A percentile compares a stretch with the other conserved stretches of the same genome.
Evolutionary conservation across 2,113 vertebrate species (phyloP).

Genomic region (Talpa occidentalis): DNA sequence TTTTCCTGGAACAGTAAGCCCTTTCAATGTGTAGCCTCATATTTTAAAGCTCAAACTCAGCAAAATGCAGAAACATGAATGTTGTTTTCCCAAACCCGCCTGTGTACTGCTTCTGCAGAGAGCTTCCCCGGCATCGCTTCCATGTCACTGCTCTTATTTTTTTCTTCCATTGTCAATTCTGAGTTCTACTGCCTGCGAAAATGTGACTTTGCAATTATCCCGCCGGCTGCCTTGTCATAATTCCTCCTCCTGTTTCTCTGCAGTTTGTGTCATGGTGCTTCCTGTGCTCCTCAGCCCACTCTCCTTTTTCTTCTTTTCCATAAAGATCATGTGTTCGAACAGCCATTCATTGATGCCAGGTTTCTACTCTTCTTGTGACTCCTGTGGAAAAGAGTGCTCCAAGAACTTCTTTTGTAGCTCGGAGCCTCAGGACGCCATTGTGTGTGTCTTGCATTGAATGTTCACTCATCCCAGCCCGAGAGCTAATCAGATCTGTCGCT

Average conservation of each 20-base stretch:
- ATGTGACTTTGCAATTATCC: neutral
- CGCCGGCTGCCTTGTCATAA: neutral
- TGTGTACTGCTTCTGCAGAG: neutral
- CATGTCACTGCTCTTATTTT: neutral
- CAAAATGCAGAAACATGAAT: neutral
- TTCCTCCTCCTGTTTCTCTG: neutral
- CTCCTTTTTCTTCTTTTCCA: neutral
- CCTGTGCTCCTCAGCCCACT: neutral
- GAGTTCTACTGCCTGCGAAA: neutral
- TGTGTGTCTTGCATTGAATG: neutral
- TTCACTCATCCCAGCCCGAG: neutral
- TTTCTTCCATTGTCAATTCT: neutral
- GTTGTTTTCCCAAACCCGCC: neutral
- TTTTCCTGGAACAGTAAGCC: neutral
- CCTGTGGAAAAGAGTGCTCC: neutral
- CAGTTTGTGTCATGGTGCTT: neutral
- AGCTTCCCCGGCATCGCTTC: neutral
- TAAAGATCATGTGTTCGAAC: neutral
- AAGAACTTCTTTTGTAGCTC: neutral
- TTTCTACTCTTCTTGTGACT: neutral
- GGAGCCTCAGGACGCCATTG: neutral
- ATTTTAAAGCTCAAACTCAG: neutral
- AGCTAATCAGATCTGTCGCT: neutral
- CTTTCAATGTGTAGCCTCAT: slow-evolving; percentile 4
- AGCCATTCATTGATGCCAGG: neutral